Percentiles rank a stretch among this genome's conserved stretches.
These are phyloP conservation scores for Pseudomyrmex gracilis DNA, from an alignment of 1,140 invertebrate genomes.

Conservation along the genomic window DNA sequence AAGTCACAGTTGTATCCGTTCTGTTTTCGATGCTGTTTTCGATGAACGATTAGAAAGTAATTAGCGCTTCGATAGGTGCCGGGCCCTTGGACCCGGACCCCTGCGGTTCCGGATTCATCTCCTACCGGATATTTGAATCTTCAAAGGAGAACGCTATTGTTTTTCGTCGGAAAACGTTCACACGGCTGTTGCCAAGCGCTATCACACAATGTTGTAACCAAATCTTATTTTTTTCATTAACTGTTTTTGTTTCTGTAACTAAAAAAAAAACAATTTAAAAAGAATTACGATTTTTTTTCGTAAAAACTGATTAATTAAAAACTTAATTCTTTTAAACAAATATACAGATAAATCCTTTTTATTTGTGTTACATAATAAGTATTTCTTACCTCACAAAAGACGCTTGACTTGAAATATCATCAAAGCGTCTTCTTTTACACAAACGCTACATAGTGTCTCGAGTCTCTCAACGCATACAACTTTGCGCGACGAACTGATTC, in stretches of 20 bases:
- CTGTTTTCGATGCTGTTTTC: slow-evolving; percentile 9
- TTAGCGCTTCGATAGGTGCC: slow-evolving; percentile 58
- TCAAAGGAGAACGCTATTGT: slow-evolving; percentile 56
- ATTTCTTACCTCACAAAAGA: too few relatives aligned
- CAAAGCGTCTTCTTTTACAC: background rate
- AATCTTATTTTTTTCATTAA: too few relatives aligned
- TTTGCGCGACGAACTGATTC: slow-evolving; percentile 42
- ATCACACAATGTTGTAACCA: background rate
- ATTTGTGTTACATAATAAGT: too few relatives aligned
- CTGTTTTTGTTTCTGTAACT: too few relatives aligned
- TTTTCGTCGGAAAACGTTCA: slow-evolving; percentile 36
- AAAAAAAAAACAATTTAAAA: too few relatives aligned
- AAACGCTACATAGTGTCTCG: slow-evolving; percentile 8
- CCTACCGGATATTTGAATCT: slow-evolving; percentile 58
- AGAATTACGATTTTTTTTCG: too few relatives aligned
- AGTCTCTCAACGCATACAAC: background rate
- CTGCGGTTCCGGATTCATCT: slow-evolving; percentile 58
- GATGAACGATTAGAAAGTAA: slow-evolving; percentile 70
- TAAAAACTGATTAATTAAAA: too few relatives aligned
- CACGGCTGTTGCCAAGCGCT: background rate
- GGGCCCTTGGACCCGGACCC: slow-evolving; percentile 60
- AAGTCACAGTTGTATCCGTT: slow-evolving; percentile 63
- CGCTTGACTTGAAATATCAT: too few relatives aligned
- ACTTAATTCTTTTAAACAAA: too few relatives aligned
- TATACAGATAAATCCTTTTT: too few relatives aligned